Conservation (phyloP, 2,113 vertebrate genomes). For the Myrmophylax atrothorax region DNA sequence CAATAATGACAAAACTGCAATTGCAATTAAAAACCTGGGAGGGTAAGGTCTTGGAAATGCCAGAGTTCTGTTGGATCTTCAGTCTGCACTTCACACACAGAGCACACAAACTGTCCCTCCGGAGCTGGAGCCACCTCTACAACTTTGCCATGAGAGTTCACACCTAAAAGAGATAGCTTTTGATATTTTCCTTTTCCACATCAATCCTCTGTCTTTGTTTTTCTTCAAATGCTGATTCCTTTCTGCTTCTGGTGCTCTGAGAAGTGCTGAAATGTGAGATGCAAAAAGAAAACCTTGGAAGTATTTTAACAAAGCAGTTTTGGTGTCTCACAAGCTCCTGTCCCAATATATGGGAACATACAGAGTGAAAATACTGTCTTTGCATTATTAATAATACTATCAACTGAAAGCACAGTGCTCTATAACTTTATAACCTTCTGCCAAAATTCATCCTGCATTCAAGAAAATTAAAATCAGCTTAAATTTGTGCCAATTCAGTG, state of each 20-base stretch:
- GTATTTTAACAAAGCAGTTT: constrained; percentile 25
- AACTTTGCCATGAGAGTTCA: not conserved
- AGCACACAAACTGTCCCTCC: not conserved
- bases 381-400: constrained; percentile 11
- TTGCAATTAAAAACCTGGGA: not conserved
- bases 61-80: not conserved
- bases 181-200: not conserved
- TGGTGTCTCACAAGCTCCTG: not conserved
- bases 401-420: not conserved
- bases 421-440: not conserved
- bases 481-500: not conserved
- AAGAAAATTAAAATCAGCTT: not conserved
- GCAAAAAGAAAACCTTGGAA: not conserved
- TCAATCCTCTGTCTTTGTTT: constrained; percentile 24
- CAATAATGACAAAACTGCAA: not conserved
- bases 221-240: constrained; percentile 27
- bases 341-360: not conserved
- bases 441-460: not conserved
- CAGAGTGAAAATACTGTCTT: not conserved
- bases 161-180: not conserved
- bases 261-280: not conserved
- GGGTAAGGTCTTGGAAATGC: not conserved
- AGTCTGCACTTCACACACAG: not conserved
- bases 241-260: not conserved
- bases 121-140: not conserved